Conservation (phyloP, 1,140 invertebrate species). For the Tetragnatha versicolor region DNA sequence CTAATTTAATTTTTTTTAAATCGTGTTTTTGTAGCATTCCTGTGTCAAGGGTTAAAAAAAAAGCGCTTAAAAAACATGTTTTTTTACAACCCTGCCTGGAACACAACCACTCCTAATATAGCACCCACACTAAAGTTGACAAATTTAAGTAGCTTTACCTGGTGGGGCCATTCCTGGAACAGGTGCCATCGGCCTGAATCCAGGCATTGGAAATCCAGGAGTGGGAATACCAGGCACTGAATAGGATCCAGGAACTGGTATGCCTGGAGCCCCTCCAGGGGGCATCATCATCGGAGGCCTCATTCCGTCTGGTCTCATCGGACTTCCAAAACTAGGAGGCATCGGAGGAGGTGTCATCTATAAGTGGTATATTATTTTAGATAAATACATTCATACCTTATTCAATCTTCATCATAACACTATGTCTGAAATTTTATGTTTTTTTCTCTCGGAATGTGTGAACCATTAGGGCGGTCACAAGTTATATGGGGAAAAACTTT, state of each 20-base stretch:
- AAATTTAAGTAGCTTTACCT: slow-evolving; percentile 20
- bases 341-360: slow-evolving; percentile 48
- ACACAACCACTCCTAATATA: no score
- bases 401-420: no score
- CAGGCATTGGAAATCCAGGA: slow-evolving; percentile 48
- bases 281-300: slow-evolving; percentile 52
- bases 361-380: no score
- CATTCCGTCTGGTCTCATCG: slow-evolving; percentile 38
- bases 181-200: slow-evolving; percentile 36
- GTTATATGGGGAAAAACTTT: no score
- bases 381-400: no score
- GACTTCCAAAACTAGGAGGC: slow-evolving; percentile 43
- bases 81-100: no score
- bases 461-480: not conserved
- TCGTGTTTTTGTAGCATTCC: no score
- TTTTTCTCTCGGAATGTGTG: not conserved
- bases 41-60: no score
- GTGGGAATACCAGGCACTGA: slow-evolving; percentile 13
- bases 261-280: slow-evolving; percentile 31
- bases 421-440: not conserved
- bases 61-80: no score
- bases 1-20: no score
- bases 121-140: not conserved
- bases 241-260: slow-evolving; percentile 33
- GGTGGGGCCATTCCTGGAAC: slow-evolving; percentile 39